These are phyloP conservation scores for Leguminivora glycinivorella DNA, from an alignment of 1,140 invertebrate genomes.

Conservation along the genomic window DNA sequence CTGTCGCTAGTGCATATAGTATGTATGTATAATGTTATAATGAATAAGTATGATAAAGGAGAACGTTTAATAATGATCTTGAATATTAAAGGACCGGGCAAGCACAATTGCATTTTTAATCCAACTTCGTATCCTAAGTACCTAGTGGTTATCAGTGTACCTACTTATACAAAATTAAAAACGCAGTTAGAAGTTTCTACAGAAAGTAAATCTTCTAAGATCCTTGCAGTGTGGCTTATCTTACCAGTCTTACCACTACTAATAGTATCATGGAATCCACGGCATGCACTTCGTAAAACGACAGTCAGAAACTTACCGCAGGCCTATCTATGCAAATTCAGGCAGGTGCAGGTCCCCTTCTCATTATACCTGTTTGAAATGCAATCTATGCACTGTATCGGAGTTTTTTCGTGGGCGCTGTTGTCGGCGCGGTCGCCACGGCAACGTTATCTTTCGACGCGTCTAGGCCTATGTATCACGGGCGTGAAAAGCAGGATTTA, in stretches of 20 bases:
- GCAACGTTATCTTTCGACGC: conserved; percentile 55
- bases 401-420: conserved; percentile 63
- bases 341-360: conserved; percentile 48
- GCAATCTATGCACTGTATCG: conserved; percentile 74
- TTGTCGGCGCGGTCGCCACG: conserved; percentile 59
- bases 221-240: not conserved
- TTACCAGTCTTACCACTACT: not conserved
- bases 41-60: not conserved
- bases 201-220: not conserved
- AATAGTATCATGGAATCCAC: conserved; percentile 19
- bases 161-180: not conserved
- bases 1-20: not conserved
- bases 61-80: conserved; percentile 4
- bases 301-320: conserved; percentile 36
- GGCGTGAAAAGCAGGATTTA: conserved; percentile 17
- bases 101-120: not conserved
- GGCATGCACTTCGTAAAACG: conserved; percentile 30
- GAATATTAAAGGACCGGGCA: not conserved
- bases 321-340: conserved; percentile 70
- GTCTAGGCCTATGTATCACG: conserved; percentile 23
- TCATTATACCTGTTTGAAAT: conserved; percentile 69
- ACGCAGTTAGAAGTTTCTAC: not conserved
- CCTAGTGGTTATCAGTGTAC: not conserved
- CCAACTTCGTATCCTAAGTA: not conserved
- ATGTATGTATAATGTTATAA: not conserved